Evolutionary conservation across 2,888 invertebrate genomes (phyloP), one percentile per base, ranked within the genome.

Genomic region (Chloroclystis v-ata): DNA sequence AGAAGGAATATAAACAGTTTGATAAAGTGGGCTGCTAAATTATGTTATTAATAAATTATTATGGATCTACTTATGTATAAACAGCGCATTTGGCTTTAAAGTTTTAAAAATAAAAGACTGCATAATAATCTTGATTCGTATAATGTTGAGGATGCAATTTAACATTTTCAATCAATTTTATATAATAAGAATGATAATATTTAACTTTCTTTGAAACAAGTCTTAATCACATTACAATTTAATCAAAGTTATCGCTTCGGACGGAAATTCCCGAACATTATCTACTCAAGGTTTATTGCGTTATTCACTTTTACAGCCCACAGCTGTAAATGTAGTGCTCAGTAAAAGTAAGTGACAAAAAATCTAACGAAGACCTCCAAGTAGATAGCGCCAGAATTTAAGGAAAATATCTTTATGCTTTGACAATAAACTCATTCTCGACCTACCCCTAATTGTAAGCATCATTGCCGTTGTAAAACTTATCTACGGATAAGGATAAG

Each of bases 371-470:
- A 49, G 57, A 59, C 53, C 57, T 46, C 49, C 51, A 14, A 33
- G 47, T 32, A 9, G 49, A 47, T 29, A 54, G 38, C 47, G 47
- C 45, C 49, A 43, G 26, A 59, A 60, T 60, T 53, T 51, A 48
- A 20, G 5, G 3, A 20, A 6, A 16, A 16, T 9, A 13, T 16
- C 14, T 14, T 71, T 73, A 68, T 73, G 14, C 10, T 33, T 49
- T 48, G 47, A 51, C 60, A 61, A 66, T 72, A 74, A 72, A 76
- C 64, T 59, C 60, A 62, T 66, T 65, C 45, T 57, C 56, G 54
- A 52, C 61, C 62, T 61, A 61, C 63, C 72, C 65, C 70, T 75
- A 75, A 77, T 75, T 77, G 73, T 66, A 70, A 72, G 77, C 42
- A 20, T 77, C 75, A 76, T 71, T 58, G 63, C 52, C 52, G 56